Conservation (phyloP, 1,140 invertebrate species). For the Teleogryllus occipitalis region DNA sequence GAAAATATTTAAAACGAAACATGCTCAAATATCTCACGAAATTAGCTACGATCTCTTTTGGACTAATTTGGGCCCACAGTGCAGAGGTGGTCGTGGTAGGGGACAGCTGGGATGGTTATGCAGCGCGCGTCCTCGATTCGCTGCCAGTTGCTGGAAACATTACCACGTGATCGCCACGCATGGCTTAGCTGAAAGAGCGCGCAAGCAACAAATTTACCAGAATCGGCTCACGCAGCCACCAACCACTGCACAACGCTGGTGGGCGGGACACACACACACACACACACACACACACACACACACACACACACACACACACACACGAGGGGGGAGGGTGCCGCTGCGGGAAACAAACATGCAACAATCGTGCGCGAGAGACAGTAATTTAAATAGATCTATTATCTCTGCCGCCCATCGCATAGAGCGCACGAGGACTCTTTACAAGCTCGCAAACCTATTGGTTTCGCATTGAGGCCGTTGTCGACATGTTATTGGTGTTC, state of each 20-base stretch:
- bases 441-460: background rate
- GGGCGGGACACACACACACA: too few relatives aligned
- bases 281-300: too few relatives aligned
- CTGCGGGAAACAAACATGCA: background rate
- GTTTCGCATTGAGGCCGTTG: background rate
- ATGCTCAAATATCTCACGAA: too few relatives aligned
- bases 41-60: too few relatives aligned
- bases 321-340: background rate
- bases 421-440: background rate
- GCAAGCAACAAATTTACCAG: background rate
- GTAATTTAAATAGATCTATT: slow-evolving; percentile 6
- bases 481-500: background rate
- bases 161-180: background rate
- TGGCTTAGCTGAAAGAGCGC: background rate
- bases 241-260: background rate
- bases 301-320: too few relatives aligned
- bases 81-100: too few relatives aligned
- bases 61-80: too few relatives aligned
- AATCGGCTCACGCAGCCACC: background rate
- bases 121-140: background rate
- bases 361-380: background rate
- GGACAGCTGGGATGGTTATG: background rate
- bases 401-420: background rate
- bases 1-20: too few relatives aligned
- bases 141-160: background rate